These are phyloP conservation scores for Syrmaticus mikado DNA, from an alignment of 2,113 vertebrate species.

Conservation along the genomic window DNA sequence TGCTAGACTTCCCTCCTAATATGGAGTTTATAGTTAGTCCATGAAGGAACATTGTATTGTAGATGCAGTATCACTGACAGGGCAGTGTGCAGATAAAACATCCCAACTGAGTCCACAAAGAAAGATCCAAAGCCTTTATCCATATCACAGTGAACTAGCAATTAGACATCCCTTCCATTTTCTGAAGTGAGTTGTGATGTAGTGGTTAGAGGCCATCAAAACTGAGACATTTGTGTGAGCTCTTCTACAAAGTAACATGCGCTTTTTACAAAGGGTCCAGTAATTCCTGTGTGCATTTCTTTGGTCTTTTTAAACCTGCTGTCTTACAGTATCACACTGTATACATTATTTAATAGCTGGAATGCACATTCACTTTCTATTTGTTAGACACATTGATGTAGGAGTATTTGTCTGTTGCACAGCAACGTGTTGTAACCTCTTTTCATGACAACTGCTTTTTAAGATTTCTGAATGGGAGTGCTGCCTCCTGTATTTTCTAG, in stretches of 20 bases:
- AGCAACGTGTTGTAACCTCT: constrained; percentile 30
- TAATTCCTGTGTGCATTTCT: background rate
- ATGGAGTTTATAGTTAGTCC: background rate
- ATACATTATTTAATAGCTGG: constrained; percentile 32
- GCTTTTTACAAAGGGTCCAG: background rate
- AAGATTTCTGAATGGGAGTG: constrained; percentile 40
- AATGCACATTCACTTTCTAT: constrained; percentile 33
- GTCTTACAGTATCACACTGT: background rate
- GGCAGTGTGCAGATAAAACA: background rate
- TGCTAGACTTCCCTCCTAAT: background rate
- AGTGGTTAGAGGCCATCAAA: background rate
- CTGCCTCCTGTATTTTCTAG: constrained; percentile 45
- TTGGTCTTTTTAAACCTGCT: background rate
- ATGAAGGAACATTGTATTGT: background rate
- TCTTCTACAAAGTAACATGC: background rate
- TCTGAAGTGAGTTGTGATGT: background rate
- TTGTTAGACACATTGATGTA: background rate
- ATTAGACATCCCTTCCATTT: background rate
- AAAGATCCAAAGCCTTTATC: background rate
- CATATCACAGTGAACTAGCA: background rate
- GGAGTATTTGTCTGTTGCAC: constrained; percentile 35
- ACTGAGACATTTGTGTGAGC: background rate
- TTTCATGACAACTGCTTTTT: constrained; percentile 40
- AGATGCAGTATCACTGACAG: background rate
- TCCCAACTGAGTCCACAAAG: background rate